phyloP scores from a whole-genome alignment of 2,797 vertebrate genomes.

The Peromyscus aztecus region DNA sequence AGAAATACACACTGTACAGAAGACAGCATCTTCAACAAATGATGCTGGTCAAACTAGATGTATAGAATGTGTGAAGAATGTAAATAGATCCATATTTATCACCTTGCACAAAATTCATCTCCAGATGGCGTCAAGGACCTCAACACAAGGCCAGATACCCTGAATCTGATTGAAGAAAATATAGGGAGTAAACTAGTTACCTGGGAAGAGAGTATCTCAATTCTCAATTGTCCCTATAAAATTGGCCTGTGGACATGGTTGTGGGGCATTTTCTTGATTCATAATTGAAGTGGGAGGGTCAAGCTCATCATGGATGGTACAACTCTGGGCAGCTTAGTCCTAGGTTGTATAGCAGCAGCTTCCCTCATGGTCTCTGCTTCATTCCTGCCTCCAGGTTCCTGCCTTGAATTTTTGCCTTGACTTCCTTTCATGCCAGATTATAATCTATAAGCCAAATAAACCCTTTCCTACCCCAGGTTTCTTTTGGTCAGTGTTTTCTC shows the following conservation, averaged over 20 bases:
- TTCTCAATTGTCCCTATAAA: not conserved
- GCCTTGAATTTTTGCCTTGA: not conserved
- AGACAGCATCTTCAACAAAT: not conserved
- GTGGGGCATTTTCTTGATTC: not conserved
- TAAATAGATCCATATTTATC: not conserved
- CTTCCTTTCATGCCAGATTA: not conserved
- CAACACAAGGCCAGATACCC: not conserved
- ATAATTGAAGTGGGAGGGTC: not conserved
- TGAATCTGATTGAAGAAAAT: not conserved
- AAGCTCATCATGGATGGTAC: no score
- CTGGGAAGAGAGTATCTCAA: not conserved
- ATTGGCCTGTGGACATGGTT: not conserved
- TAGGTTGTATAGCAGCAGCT: not conserved
- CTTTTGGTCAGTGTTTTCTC: not conserved
- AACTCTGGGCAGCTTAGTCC: not conserved
- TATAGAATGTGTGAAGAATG: not conserved
- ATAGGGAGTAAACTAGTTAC: not conserved
- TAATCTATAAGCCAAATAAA: not conserved
- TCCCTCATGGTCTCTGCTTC: not conserved
- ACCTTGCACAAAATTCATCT: not conserved
- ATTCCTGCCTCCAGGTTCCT: not conserved
- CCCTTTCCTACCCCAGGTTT: not conserved
- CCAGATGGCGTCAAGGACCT: not conserved
- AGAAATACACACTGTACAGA: not conserved
- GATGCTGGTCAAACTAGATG: not conserved